Evolutionary conservation across 92 coral and sea anemone genomes (phyloP).

Genomic region (Porites cylindrica): DNA sequence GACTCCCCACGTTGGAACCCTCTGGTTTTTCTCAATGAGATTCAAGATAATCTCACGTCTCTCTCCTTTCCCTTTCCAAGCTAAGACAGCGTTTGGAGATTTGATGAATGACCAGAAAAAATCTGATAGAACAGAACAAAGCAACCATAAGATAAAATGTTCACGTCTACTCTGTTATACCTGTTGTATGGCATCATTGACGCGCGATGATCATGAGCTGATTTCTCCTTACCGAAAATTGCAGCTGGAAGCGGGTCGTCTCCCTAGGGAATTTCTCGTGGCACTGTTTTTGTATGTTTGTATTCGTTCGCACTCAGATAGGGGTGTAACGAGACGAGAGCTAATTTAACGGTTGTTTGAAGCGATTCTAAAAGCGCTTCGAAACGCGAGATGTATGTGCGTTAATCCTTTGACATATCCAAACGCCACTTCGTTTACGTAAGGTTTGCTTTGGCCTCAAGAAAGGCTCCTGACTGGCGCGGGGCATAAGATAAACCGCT

Average conservation of each 20-base stretch:
- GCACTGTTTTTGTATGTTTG: constrained; percentile 40
- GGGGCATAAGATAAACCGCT: constrained; percentile 73
- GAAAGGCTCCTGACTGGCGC: constrained; percentile 72
- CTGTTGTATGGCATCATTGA: constrained; percentile 30
- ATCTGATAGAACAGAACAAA: constrained; percentile 36
- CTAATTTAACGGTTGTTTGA: constrained; percentile 17
- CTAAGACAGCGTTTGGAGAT: neutral
- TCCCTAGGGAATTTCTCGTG: constrained; percentile 76
- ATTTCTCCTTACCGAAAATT: constrained; percentile 77
- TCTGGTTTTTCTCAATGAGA: constrained; percentile 52
- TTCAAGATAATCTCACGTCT: constrained; percentile 40
- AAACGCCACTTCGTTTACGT: constrained; percentile 60
- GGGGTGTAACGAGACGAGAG: constrained; percentile 17
- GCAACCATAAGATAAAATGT: constrained; percentile 45
- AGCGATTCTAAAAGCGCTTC: constrained; percentile 23
- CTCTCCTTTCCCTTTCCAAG: neutral
- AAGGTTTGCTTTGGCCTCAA: constrained; percentile 59
- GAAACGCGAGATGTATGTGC: neutral
- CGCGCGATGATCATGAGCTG: constrained; percentile 48
- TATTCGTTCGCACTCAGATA: constrained; percentile 18
- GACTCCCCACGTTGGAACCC: constrained; percentile 77
- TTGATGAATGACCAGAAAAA: neutral
- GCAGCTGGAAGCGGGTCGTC: constrained; percentile 86
- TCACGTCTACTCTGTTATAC: constrained; percentile 20
- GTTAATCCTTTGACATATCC: constrained; percentile 36